Percentiles rank a stretch among this genome's conserved stretches.
Evolutionary conservation across 1,140 invertebrate species (phyloP).

Genomic region (Triops cancriformis): DNA sequence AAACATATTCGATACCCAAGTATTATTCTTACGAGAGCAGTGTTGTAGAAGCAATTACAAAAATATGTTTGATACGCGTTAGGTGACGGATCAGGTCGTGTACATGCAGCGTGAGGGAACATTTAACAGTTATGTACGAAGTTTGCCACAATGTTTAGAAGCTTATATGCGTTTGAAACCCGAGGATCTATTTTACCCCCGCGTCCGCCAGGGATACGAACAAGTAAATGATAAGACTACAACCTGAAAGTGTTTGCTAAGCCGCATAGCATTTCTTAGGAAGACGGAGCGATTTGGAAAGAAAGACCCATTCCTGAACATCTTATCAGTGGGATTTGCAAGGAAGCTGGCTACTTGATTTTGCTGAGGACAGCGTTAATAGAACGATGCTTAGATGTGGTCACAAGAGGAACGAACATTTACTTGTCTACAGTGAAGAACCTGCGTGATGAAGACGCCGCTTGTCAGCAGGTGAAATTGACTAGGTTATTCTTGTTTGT

Average conservation of each 20-base stretch:
- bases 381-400: constrained; percentile 6
- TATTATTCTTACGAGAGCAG: background rate
- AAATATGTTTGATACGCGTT: background rate
- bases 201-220: background rate
- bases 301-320: constrained; percentile 17
- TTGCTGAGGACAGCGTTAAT: constrained; percentile 9
- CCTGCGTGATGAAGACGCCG: constrained; percentile 6
- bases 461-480: background rate
- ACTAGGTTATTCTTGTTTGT: background rate
- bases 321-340: background rate
- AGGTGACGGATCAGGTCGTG: background rate
- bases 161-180: background rate
- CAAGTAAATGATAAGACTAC: background rate
- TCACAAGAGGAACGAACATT: constrained; percentile 15
- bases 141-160: background rate
- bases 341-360: constrained; percentile 18
- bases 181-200: background rate
- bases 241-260: background rate
- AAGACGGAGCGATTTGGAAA: constrained; percentile 25
- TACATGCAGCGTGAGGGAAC: background rate
- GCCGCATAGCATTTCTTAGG: background rate
- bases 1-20: constrained; percentile 28
- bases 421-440: constrained; percentile 16
- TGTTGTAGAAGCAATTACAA: background rate
- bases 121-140: background rate